Conservation (phyloP, 2,888 invertebrate species). For the Hydropsyche betteni region DNA sequence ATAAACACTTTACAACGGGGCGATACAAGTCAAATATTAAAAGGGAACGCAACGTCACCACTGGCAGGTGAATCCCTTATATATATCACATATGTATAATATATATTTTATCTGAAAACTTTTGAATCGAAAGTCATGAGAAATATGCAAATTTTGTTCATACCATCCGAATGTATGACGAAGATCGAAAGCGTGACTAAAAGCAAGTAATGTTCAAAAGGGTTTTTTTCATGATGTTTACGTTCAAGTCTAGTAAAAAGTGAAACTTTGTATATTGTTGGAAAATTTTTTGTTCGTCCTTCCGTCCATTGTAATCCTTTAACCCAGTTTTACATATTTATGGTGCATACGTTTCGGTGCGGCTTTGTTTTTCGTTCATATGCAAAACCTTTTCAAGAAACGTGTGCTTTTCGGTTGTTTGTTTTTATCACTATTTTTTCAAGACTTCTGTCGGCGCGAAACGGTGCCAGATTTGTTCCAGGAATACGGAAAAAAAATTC, state of each 20-base stretch:
- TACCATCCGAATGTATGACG: background rate
- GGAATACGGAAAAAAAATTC: slow-evolving; percentile 36
- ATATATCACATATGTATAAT: slow-evolving; percentile 4
- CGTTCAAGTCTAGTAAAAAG: slow-evolving; percentile 45
- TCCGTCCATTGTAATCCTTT: slow-evolving; percentile 37
- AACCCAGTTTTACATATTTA: slow-evolving; percentile 51
- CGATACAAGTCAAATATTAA: slow-evolving; percentile 51
- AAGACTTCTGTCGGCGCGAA: slow-evolving; percentile 32
- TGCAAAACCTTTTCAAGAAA: slow-evolving; percentile 45
- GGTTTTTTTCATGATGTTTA: slow-evolving; percentile 20
- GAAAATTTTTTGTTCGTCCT: slow-evolving; percentile 23
- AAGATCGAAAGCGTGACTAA: slow-evolving; percentile 31
- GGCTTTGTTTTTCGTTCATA: slow-evolving; percentile 45
- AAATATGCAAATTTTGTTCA: too few species aligned
- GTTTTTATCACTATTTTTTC: slow-evolving; percentile 33
- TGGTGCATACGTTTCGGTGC: slow-evolving; percentile 33
- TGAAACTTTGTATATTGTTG: slow-evolving; percentile 42
- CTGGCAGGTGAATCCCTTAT: slow-evolving; percentile 34
- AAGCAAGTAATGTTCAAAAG: slow-evolving; percentile 33
- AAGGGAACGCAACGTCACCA: slow-evolving; percentile 41
- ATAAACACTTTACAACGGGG: slow-evolving; percentile 50
- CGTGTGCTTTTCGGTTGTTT: slow-evolving; percentile 1
- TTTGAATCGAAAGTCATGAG: too few species aligned
- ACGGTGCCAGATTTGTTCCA: slow-evolving; percentile 32
- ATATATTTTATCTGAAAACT: background rate